Base-by-base conservation (phyloP, 2,797 vertebrate species). In the Characodon lateralis region DNA sequence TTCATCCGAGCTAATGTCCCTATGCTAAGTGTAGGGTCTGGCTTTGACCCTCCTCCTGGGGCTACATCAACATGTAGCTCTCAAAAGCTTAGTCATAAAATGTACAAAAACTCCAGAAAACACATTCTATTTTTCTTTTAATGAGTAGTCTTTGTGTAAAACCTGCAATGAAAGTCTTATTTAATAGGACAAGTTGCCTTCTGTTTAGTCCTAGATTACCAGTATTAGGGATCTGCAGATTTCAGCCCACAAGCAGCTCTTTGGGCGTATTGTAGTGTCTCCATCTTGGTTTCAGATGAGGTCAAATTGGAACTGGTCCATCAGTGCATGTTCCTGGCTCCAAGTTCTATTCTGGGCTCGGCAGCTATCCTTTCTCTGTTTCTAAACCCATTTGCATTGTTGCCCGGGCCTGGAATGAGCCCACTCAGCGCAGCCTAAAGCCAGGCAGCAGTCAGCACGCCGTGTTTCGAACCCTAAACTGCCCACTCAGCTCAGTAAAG, bases 341-440 rank as follows among this genome's bases (percentile, higher is more conserved):
- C 69, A 77, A 81, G 79, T 88, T 89, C 86, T 81, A 78, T 88
- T 89, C 92, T 90, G 88, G 92, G 90, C 88, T 87, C 31, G 71
- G 80, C 89, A 48, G 83, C 87, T 80, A 75, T 81, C 89, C 88
- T 92, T 92, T 95, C 91, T 92, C 88, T 93, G 79, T 88, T 76
- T 81, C 85, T 94, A 95, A 95, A 95, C 88, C 95, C 94, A 85
- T 74, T 85, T 61, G 83, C 90, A 95, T 96, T 96, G 95, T 96
- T 85, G 85, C 58, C 88, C 85, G 87, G 92, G 88, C 89, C 91
- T 91, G 93, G 95, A 96, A 96, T 95, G 94, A 96, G 95, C 93
- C 81, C 93, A 93, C 94, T 96, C 95, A 96, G 95, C 95, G 88
- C 77, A 84, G 92, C 88, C 78, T 90, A 95, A 95, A 95, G 94